Base-by-base conservation (phyloP, 2,113 vertebrate genomes). In the Serinus canaria region DNA sequence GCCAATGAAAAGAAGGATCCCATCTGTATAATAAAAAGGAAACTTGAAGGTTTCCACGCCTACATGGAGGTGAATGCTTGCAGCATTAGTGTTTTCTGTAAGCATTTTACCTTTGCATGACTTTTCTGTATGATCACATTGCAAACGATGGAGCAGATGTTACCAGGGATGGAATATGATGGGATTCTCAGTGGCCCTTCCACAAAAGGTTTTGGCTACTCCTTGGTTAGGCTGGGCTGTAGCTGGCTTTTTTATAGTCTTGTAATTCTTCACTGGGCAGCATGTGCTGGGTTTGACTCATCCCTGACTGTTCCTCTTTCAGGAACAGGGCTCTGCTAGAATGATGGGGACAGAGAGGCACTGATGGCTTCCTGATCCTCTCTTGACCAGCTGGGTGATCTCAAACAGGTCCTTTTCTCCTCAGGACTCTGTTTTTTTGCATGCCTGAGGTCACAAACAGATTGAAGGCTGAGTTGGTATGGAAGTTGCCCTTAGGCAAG, bases 11-110 rank as follows among this genome's bases (percentile, higher is more conserved):
- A 97, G 95, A 89, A 96, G 92, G 92, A 92, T 95, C 96, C 60
- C 30, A 70, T 95, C 84, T 27, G 3, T 96, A 95, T 76, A 98
- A 97, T 88, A 84, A 98, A 97, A 98, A 97, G 97, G 94, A 97
- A 98, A 85, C 80, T 82, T 74, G 78, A 92, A 90, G 70, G 56
- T 94, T 95, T 95, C 60, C 95, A 94, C 37, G 0, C 94, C 96
- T 94, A 89, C 85, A 11, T 60, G 80, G 87, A 92, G 80, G 21
- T 89, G 69, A 97, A 93, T 84, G 63, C 73, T 94, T 86, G 52
- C 78, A 93, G 68, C 52, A 88, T 95, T 94, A 85, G 41, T 93
- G 68, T 91, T 89, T 88, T 90, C 86, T 88, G 86, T 89, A 74
- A 83, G 53, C 33, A 35, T 68, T 94, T 89, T 94, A 68, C 84